Base-by-base conservation (phyloP, 2,797 vertebrate species). In the Lateolabrax maculatus region DNA sequence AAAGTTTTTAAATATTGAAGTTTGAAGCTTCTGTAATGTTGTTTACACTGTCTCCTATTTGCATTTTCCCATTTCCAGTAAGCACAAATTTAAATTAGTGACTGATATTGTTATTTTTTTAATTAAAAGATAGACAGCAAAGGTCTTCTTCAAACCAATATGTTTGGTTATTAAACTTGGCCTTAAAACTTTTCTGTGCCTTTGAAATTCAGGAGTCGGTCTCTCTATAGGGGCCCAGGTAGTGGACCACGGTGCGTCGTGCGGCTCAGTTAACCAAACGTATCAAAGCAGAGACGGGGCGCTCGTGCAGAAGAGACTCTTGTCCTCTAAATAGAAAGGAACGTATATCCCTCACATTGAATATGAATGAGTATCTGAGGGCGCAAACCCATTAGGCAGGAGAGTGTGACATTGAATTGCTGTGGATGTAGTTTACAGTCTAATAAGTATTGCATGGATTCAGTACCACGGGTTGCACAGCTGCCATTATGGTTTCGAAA, bases 201-300 rank as follows among this genome's bases (percentile, higher is more conserved):
- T 56, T 21, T n/a, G n/a, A 27, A 43, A n/a, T 25, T 31, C 36
- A 37, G 36, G n/a, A 31, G 4, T 18, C 25, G 16, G 2, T 57
- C n/a, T 70, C 65, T n/a, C 41, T 62, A 23, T 57, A 39, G 36
- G 51, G 46, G 21, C 21, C 5, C 53, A 46, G 37, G 46, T 29
- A 53, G 37, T 55, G n/a, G 9, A 64, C 41, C 71, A 23, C 51
- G 66, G 48, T 37, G 29, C 61, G 29, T 66, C 21, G 58, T 34
- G 74, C 7, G n/a, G 29, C 46, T 68, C n/a, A 43, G 31, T 48
- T 75, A 46, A 72, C 71, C 46, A 67, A 57, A 66, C 9, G 1
- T 46, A 64, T 71, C 66, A 53, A 60, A 25, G 44, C 27, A 23
- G 39, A 29, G 55, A 57, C 4, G 21, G 52, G 10, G 67, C 60